Base-by-base conservation (phyloP, 23 tunicate genomes). In the Diplosoma virens region DNA sequence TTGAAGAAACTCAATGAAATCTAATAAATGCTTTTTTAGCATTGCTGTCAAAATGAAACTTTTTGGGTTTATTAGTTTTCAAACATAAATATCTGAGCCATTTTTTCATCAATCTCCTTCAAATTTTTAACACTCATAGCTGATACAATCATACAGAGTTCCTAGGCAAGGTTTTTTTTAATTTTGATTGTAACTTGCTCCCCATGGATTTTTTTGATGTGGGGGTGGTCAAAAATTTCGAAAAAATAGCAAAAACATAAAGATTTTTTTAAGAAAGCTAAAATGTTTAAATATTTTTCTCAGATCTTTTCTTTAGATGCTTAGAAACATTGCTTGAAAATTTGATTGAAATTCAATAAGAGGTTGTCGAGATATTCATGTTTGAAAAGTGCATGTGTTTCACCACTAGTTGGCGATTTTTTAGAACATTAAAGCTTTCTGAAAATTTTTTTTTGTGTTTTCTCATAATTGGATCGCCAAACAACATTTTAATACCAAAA, bases 171-270 rank as follows among this genome's bases (percentile, higher is more conserved):
- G 22, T 55, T 55, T 55, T 55, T 55, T 55, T 11, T 17, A 24
- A 18, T 55, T 55, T 11, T 55, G 61, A 25, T 55, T 55, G n/a
- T 55, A 17, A 25, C 61, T 55, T 17, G 25, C 61, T 17, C 5
- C 61, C n/a, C 61, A 55, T 25, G n/a, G 25, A 4, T 55, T 55
- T 55, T 4, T 55, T 55, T 55, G n/a, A 55, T 55, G 61, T 55
- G 25, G 5, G 61, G 25, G 61, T 55, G 23, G 23, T 25, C 22
- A 55, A 55, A 55, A 55, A 9, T 11, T 55, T 55, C 22, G 17
- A 17, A 25, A 55, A 55, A 55, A 55, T 17, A 55, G 4, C 61
- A 55, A 25, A 25, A 55, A 17, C n/a, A 25, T 18, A 17, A 55
- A 55, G 22, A 17, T 55, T 55, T 18, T n/a, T n/a, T n/a, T n/a